Percentiles rank a stretch among this genome's conserved stretches.
Conservation (phyloP, 2,113 vertebrate genomes). For the Poeciliopsis occidentalis region DNA sequence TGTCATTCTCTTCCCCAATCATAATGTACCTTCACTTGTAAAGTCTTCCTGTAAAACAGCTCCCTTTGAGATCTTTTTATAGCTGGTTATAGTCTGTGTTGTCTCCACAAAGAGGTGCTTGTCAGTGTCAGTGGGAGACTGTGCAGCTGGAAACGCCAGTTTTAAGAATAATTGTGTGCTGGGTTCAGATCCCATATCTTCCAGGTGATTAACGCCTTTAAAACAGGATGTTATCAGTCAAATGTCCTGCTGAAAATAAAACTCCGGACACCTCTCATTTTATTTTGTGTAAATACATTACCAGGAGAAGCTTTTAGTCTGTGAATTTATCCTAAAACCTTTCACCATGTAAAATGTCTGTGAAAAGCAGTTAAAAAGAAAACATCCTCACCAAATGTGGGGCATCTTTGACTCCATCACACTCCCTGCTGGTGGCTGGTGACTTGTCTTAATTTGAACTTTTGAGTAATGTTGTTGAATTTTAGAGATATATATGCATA, state of each 20-base stretch:
- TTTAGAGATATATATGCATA: background rate
- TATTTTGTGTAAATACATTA: background rate
- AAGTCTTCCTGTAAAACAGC: conserved; percentile 41
- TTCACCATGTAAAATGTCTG: background rate
- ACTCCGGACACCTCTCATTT: conserved; percentile 6
- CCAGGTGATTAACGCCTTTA: conserved; percentile 16
- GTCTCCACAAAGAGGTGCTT: conserved; percentile 63
- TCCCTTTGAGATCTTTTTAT: conserved; percentile 36
- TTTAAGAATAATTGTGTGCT: conserved; percentile 21
- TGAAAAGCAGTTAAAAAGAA: background rate
- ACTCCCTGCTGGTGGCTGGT: too few species aligned
- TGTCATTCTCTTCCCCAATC: background rate
- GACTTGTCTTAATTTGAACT: background rate
- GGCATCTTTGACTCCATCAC: too few species aligned
- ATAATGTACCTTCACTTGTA: conserved; percentile 33
- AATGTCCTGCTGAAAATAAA: background rate
- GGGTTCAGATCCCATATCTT: conserved; percentile 40
- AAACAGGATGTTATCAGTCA: conserved; percentile 19
- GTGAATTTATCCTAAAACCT: conserved; percentile 15
- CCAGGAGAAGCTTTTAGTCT: background rate
- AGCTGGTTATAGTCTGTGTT: conserved; percentile 35
- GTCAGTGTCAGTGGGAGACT: conserved; percentile 55
- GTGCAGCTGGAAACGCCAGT: conserved; percentile 64
- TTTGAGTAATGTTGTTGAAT: background rate
- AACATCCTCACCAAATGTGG: too few species aligned